These are phyloP conservation scores for Drosophila siamana DNA, from an alignment of 2,888 invertebrate species.

Conservation along the genomic window DNA sequence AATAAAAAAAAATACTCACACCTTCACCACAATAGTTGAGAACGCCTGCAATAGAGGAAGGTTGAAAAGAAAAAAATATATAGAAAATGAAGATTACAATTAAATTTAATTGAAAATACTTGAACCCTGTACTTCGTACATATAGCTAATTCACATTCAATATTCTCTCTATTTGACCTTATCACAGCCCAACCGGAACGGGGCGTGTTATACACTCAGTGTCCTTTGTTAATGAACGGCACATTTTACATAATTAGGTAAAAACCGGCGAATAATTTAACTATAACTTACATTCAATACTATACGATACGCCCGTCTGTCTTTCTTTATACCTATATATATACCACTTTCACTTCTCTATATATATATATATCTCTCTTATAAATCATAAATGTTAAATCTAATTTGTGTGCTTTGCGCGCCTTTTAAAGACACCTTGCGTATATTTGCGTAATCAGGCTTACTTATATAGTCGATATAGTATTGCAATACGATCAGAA, in stretches of 20 bases:
- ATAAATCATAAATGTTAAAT: constrained; percentile 18
- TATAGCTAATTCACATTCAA: constrained; percentile 56
- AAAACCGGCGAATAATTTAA: constrained; percentile 63
- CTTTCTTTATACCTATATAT: constrained; percentile 11
- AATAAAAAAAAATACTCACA: background rate
- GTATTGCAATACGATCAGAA: constrained; percentile 21
- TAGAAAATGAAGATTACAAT: background rate
- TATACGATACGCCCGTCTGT: constrained; percentile 25
- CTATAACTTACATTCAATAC: constrained; percentile 46
- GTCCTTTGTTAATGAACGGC: constrained; percentile 85
- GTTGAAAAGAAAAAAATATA: background rate
- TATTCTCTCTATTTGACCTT: constrained; percentile 61
- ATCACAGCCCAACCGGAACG: constrained; percentile 84
- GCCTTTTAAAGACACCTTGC: constrained; percentile 35
- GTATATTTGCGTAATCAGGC: constrained; percentile 8
- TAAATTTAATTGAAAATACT: constrained; percentile 26
- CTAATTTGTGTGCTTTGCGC: constrained; percentile 44
- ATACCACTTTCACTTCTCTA: constrained; percentile 41
- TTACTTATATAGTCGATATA: constrained; percentile 8
- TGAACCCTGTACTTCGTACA: constrained; percentile 23
- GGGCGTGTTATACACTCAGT: constrained; percentile 85
- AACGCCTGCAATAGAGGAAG: constrained; percentile 14
- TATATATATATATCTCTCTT: constrained; percentile 21
- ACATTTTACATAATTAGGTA: constrained; percentile 86
- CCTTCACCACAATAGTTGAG: constrained; percentile 50